Evolutionary conservation across 2,888 invertebrate genomes (phyloP), one percentile per base, ranked within the genome.

Genomic region (Lasioglossum malachurum): DNA sequence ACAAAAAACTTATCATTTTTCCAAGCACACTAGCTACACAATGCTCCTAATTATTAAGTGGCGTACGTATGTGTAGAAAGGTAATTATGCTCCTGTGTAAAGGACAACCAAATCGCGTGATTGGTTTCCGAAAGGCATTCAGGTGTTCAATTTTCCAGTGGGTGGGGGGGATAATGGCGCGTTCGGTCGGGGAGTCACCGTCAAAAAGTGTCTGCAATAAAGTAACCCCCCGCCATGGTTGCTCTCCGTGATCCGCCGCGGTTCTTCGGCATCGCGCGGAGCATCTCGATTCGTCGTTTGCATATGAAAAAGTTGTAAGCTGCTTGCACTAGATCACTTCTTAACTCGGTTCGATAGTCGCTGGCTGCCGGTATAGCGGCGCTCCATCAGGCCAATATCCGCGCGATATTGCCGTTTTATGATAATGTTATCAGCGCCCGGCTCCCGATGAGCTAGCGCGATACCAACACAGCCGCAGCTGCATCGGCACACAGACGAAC

Each of bases 371-470:
- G 83, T 80, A 79, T 78, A 82, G 88, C 87, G 67, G 67, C 87
- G 85, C 88, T 89, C 87, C 87, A 87, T 88, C 89, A 91, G 88
- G 89, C 92, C 93, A 93, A 93, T 93, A 93, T 92, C 91, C 93
- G 91, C 89, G 93, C 94, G 94, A 94, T 95, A 95, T 95, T 95
- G 95, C 95, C 94, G 93, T 95, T 95, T 95, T 95, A 95, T 95
- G 95, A 95, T 95, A 95, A 95, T 95, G 95, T 95, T 95, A 95
- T 95, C 95, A 95, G 95, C 94, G 93, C 95, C 95, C 95, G 96
- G 92, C 91, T 91, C 90, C 92, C 93, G 94, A 95, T 95, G 94
- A 95, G 94, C 93, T 93, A 91, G 91, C 91, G 92, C 94, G 94
- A 94, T 94, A 94, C 90, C 92, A 92, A 88, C 91, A 86, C 88